phyloP scores from a whole-genome alignment of 2,797 vertebrate genomes.

The Periophthalmus magnuspinnatus region DNA sequence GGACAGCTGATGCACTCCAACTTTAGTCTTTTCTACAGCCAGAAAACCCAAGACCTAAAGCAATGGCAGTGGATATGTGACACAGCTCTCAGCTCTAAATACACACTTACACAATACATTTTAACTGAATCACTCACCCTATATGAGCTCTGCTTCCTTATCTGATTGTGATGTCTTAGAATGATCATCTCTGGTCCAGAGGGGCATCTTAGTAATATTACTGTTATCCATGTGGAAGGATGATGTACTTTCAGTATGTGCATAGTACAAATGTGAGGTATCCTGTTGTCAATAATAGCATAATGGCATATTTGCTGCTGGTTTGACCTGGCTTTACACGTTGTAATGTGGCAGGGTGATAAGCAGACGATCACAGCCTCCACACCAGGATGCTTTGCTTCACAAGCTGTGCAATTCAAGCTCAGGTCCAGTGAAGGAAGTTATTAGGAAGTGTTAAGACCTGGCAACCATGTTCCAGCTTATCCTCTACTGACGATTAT shows the following conservation, averaged over 20 bases:
- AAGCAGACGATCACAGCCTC: slow-evolving; percentile 12
- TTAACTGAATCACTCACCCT: background rate
- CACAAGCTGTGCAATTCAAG: slow-evolving; percentile 26
- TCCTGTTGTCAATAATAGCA: background rate
- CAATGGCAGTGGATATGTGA: slow-evolving; percentile 16
- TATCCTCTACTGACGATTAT: slow-evolving; percentile 13
- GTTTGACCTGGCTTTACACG: slow-evolving; percentile 14
- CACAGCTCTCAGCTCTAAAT: background rate
- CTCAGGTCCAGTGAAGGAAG: slow-evolving; percentile 21
- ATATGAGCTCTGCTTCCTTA: background rate
- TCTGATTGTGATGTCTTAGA: background rate
- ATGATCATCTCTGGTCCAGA: background rate
- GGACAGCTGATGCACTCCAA: background rate
- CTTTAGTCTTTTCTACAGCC: slow-evolving; percentile 18
- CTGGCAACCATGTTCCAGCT: slow-evolving; percentile 13
- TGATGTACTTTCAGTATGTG: background rate
- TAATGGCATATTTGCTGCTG: slow-evolving; percentile 16
- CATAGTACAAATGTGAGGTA: background rate
- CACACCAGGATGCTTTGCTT: slow-evolving; percentile 7
- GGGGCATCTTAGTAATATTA: background rate
- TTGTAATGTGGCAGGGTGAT: slow-evolving; percentile 14
- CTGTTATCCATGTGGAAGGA: background rate
- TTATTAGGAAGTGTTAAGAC: slow-evolving; percentile 7
- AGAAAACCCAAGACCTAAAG: slow-evolving; percentile 1
- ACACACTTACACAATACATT: too few relatives aligned